Conservation (phyloP, 2,797 vertebrate species). For the Pseudomugil tenellus region DNA sequence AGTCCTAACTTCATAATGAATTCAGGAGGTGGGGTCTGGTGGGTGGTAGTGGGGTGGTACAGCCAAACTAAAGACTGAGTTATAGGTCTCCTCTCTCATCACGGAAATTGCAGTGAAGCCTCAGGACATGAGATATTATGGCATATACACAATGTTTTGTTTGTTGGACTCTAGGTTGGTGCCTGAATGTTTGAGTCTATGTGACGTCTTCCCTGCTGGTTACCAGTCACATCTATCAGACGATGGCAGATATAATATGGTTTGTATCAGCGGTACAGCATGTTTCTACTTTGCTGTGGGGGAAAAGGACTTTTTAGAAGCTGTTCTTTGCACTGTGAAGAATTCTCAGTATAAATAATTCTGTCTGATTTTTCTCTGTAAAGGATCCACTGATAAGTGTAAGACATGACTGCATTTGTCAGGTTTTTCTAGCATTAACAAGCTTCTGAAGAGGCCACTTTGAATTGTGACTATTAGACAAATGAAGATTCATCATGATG, state of each 20-base stretch:
- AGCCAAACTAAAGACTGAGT: conserved; percentile 30
- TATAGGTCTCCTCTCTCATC: conserved; percentile 40
- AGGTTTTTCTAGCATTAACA: conserved; percentile 4
- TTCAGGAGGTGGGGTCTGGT: conserved; percentile 17
- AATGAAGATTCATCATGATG: conserved; percentile 19
- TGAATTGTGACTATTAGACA: too few species aligned
- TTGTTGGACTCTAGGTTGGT: conserved; percentile 32
- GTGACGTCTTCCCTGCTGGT: conserved; percentile 50
- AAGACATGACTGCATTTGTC: conserved; percentile 16
- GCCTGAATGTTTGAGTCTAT: conserved; percentile 37
- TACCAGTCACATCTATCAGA: conserved; percentile 28
- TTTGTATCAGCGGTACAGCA: conserved; percentile 12
- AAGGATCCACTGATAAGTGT: conserved; percentile 35
- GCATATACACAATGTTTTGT: conserved; percentile 34
- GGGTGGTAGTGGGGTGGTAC: background rate
- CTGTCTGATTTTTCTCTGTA: conserved; percentile 31
- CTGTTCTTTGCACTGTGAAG: conserved; percentile 17
- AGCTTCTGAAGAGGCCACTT: conserved; percentile 11
- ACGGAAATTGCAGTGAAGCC: conserved; percentile 46
- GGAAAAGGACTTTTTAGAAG: conserved; percentile 32
- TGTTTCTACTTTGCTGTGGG: conserved; percentile 27
- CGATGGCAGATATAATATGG: conserved; percentile 34
- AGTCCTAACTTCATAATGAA: conserved; percentile 48
- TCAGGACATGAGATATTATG: conserved; percentile 35
- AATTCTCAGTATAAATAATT: conserved; percentile 57